Conservation (phyloP, 2,113 vertebrate genomes). For the Phyllostomus discolor region DNA sequence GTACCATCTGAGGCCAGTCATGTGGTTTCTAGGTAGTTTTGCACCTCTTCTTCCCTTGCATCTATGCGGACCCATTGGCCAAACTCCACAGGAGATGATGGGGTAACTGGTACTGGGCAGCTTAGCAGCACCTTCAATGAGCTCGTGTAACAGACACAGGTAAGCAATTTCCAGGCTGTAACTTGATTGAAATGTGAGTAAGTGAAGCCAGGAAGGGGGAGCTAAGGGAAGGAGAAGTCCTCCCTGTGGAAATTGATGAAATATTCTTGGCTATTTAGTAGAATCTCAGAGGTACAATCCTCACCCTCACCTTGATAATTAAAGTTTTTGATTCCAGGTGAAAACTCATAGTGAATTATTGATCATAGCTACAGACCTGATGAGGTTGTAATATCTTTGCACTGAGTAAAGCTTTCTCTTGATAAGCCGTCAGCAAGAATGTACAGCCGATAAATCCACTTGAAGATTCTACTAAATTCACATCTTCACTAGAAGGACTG, state of each 20-base stretch:
- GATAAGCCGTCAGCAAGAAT: constrained; percentile 83
- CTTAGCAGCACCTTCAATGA: neutral
- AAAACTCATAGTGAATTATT: constrained; percentile 86
- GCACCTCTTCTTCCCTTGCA: neutral
- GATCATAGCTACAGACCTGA: constrained; percentile 78
- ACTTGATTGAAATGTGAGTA: neutral
- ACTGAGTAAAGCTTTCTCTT: constrained; percentile 59
- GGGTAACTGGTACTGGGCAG: neutral
- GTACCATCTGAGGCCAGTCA: neutral
- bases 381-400: constrained; percentile 77
- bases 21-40: neutral
- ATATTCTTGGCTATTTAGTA: neutral
- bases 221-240: neutral
- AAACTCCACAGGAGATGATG: neutral
- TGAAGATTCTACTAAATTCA: constrained; percentile 79
- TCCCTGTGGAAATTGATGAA: neutral
- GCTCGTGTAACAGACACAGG: neutral
- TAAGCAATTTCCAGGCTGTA: neutral
- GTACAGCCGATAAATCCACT: constrained; percentile 72
- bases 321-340: constrained; percentile 82
- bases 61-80: neutral
- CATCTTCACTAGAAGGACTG: constrained; percentile 71
- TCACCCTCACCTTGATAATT: constrained; percentile 48
- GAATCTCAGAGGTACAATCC: constrained; percentile 45
- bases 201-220: neutral